Evolutionary conservation across 1,140 invertebrate species (phyloP).

Genomic region (Scaptomyza graminum): DNA sequence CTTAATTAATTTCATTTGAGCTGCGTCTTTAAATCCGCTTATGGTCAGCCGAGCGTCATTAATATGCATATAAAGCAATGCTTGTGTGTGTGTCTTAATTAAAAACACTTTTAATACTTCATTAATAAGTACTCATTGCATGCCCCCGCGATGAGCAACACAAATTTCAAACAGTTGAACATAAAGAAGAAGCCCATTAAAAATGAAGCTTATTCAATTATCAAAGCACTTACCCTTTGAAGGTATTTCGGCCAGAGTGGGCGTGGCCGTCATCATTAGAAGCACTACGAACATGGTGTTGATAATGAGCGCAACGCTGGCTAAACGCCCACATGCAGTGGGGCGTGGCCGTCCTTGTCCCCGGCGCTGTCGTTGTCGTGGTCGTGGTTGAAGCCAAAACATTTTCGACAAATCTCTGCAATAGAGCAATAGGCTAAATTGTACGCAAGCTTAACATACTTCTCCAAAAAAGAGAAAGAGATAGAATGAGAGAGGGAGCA

Average conservation of each 20-base stretch:
- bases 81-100: conserved; percentile 30
- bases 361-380: conserved; percentile 2
- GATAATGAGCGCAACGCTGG: conserved; percentile 59
- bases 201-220: conserved; percentile 70
- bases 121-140: neutral
- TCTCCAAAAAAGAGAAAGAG: neutral
- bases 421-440: conserved; percentile 40
- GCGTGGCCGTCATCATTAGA: conserved; percentile 63
- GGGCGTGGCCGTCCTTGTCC: neutral
- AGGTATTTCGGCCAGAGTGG: conserved; percentile 69
- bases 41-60: neutral
- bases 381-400: conserved; percentile 10
- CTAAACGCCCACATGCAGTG: conserved; percentile 30
- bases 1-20: neutral
- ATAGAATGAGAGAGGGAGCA: neutral
- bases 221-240: conserved; percentile 79
- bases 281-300: conserved; percentile 48
- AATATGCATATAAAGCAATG: neutral
- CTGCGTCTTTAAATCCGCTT: neutral
- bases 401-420: conserved; percentile 49
- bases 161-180: conserved; percentile 51
- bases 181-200: conserved; percentile 53
- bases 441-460: conserved; percentile 22
- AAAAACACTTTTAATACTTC: conserved; percentile 24
- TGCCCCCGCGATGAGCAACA: neutral